Base-by-base conservation (phyloP, 2,113 vertebrate species). In the Geococcyx californianus region DNA sequence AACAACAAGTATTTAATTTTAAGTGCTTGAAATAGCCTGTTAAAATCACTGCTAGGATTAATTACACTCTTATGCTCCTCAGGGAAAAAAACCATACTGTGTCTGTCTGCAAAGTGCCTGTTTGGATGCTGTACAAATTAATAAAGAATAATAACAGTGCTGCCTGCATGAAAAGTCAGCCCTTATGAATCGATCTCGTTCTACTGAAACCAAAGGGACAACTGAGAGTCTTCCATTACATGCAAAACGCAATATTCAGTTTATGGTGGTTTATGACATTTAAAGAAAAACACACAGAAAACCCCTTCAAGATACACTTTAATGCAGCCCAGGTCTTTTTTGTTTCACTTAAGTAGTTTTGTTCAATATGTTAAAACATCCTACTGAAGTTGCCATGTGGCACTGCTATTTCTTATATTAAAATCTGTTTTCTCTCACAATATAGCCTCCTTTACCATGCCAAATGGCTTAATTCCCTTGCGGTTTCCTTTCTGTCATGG, bases 51-150 rank as follows among this genome's bases (percentile, higher is more conserved):
- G 58, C 78, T 83, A 69, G 70, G 44, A 87, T 76, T 93, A 91
- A 96, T 93, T 90, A 88, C 13, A 67, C 18, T 87, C 23, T 44
- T 69, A 29, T 2, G 9, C 31, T 95, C 60, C 83, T 79, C 55
- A 72, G 69, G 52, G 75, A 79, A 75, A 80, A 90, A 90, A 84
- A 42, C 25, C 52, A 92, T 81, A 20, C 47, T 64, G 20, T 49
- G 62, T 54, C 28, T 84, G 63, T 40, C 90, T 84, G 64, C 80
- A 93, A 84, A 93, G 36, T 73, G 82, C 49, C 80, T 87, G 44
- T 58, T 90, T 87, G 90, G 88, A 96, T 89, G 73, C 52, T 75
- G 34, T 90, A 84, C 64, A 92, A 95, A 94, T 56, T 92, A 84
- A 90, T 81, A 72, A 94, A 89, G 59, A 90, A 80, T 87, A 93